Evolutionary conservation across 2,113 vertebrate species (phyloP), one percentile per base, ranked within the genome.

Genomic region (Lipophrys pholis): DNA sequence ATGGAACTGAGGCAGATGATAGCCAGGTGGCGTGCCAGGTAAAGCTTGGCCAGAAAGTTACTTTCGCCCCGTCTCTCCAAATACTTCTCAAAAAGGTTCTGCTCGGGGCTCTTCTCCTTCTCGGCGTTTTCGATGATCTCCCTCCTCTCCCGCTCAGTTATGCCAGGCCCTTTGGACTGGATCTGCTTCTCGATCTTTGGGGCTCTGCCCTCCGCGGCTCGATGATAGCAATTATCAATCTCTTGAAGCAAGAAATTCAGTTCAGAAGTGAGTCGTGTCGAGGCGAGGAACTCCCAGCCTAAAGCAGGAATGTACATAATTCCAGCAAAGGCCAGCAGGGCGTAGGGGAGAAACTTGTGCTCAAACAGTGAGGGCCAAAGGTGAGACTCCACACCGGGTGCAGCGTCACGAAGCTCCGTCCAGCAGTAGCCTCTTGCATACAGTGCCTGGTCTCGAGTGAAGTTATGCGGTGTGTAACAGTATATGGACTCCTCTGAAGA

Each of bases 161-260:
- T 99, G 55, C 97, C 96, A 0, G 98, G 97, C 15, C 98, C 98
- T 91, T 99, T 99, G 84, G 97, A 98, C 60, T 99, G 98, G 87
- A 99, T 99, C 93, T 99, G 98, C 90, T 99, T 99, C 89, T 99
- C 98, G 21, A 99, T 99, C 93, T 99, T 99, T 40, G 98, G 98
- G 3, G 98, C 98, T 2, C 98, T 93, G 45, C 98, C 97, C 91
- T 99, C 98, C 2, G 98, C 98, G 0, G 98, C 98, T 21, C 98
- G 95, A 87, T 99, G 98, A 90, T 99, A 99, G 93, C 97, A 99
- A 90, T 99, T 99, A 91, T 99, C 98, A 0, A 99, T 99, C 91
- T 99, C 98, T 89, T 99, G 98, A 78, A 99, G 98, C 82, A 99
- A 94, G 92, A 99, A 99, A 93, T 98, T 99, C 92, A 99, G 96